These are phyloP conservation scores for Drosophila sucinea DNA, from an alignment of 1,140 invertebrate species.

Conservation along the genomic window DNA sequence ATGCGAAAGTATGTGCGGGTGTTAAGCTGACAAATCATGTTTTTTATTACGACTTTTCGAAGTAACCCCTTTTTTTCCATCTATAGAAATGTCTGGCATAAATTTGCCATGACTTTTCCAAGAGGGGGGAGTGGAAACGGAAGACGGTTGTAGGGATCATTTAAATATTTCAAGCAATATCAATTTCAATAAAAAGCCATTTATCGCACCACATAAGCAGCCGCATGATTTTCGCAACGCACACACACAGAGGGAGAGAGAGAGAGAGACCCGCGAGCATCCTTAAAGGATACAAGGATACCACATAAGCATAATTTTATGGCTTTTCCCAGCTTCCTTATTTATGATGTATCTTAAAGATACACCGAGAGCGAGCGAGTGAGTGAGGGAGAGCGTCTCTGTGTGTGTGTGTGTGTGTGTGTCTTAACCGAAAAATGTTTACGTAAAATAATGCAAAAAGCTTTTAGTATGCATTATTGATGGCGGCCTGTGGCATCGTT, in stretches of 20 bases:
- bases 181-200: slow-evolving; percentile 83
- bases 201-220: slow-evolving; percentile 81
- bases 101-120: slow-evolving; percentile 26
- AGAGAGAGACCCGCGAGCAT: slow-evolving; percentile 31
- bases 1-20: slow-evolving; percentile 53
- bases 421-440: slow-evolving; percentile 54
- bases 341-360: slow-evolving; percentile 78
- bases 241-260: not conserved
- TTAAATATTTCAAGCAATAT: slow-evolving; percentile 81
- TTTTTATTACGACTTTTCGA: slow-evolving; percentile 65
- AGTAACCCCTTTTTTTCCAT: slow-evolving; percentile 48
- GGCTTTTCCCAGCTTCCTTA: slow-evolving; percentile 51
- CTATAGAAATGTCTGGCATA: slow-evolving; percentile 29
- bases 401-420: not conserved
- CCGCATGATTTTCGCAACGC: slow-evolving; percentile 38
- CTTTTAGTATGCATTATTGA: slow-evolving; percentile 83
- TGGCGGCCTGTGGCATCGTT: slow-evolving; percentile 58
- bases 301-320: slow-evolving; percentile 80
- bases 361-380: slow-evolving; percentile 43
- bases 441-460: slow-evolving; percentile 82
- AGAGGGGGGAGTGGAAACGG: not conserved
- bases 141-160: slow-evolving; percentile 32
- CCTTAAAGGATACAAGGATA: slow-evolving; percentile 60
- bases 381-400: slow-evolving; percentile 24
- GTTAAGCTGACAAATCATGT: slow-evolving; percentile 83